phyloP scores from a whole-genome alignment of 2,797 vertebrate species.

The Lagothrix lagotricha region DNA sequence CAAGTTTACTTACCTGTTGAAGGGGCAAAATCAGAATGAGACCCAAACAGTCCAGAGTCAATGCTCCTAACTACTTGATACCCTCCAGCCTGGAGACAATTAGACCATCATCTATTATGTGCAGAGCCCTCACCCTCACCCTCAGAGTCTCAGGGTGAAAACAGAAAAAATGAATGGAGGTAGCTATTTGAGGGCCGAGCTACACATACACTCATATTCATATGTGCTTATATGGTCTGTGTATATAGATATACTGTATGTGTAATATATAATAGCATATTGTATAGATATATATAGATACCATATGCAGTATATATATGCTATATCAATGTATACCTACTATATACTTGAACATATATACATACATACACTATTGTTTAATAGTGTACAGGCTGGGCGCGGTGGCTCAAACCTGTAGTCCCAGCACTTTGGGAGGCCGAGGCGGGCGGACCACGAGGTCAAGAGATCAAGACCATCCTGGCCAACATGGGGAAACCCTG shows the following conservation, averaged over 20 bases:
- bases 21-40: neutral
- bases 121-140: neutral
- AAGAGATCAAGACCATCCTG: too few species aligned
- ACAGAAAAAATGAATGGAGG: neutral
- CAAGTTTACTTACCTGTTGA: neutral
- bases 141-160: neutral
- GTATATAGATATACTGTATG: too few species aligned
- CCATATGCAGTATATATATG: neutral
- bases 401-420: too few species aligned
- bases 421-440: too few species aligned
- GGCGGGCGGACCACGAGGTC: too few species aligned
- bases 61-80: neutral
- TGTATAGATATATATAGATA: too few species aligned
- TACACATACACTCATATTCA: neutral
- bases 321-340: neutral
- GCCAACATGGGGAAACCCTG: too few species aligned
- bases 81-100: neutral
- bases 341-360: neutral
- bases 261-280: too few species aligned
- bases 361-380: neutral
- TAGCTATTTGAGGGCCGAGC: neutral
- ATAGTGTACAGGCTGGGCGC: neutral
- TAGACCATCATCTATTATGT: neutral
- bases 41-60: neutral
- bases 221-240: too few species aligned